phyloP scores from a whole-genome alignment of 2,113 vertebrate genomes.

The Dendropsophus ebraccatus region DNA sequence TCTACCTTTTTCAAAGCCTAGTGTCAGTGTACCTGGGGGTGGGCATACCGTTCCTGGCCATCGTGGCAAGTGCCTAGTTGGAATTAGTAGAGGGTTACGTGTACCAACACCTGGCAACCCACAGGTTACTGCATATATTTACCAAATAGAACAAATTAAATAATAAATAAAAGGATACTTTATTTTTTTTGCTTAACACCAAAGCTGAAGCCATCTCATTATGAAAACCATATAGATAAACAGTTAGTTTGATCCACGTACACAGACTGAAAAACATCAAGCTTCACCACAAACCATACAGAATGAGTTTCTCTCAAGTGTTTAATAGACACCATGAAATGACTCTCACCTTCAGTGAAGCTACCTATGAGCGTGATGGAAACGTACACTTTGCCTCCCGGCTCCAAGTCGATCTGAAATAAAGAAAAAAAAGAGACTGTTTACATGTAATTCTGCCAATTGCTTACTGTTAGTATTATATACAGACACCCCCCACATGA shows the following conservation, averaged over 20 bases:
- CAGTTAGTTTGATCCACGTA: not conserved
- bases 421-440: not conserved
- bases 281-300: not conserved
- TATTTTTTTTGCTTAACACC: not conserved
- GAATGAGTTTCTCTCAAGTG: not conserved
- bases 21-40: no score
- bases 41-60: no score
- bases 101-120: no score
- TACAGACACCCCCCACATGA: not conserved
- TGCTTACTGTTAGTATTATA: not conserved
- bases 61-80: no score
- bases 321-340: not conserved
- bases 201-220: no score
- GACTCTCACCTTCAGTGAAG: slow-evolving; percentile 90
- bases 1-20: no score
- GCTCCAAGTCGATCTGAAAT: slow-evolving; percentile 93
- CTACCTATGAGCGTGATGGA: slow-evolving; percentile 86
- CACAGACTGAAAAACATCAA: not conserved
- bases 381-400: slow-evolving; percentile 93
- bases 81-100: no score
- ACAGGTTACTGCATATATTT: not conserved
- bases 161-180: no score
- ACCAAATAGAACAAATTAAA: no score
- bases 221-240: not conserved
- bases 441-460: slow-evolving; percentile 8